Percentiles rank a stretch among this genome's conserved stretches.
Conservation (phyloP, 2,797 vertebrate genomes). For the Danio tinwini region DNA sequence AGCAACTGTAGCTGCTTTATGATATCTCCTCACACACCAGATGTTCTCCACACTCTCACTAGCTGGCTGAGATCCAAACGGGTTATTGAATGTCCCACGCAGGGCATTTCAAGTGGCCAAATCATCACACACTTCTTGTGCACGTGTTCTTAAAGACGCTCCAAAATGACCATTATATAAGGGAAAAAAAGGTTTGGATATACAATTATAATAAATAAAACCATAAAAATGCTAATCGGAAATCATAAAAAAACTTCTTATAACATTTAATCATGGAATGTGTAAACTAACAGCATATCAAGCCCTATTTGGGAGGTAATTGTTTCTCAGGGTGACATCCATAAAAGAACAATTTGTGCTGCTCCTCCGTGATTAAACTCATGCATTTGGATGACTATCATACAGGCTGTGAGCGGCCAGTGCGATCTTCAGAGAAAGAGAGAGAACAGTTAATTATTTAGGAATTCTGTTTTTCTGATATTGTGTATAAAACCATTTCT, state of each 20-base stretch:
- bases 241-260: not conserved
- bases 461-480: not conserved
- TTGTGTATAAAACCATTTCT: not conserved
- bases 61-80: constrained; percentile 27
- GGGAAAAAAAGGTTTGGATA: not conserved
- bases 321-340: constrained; percentile 28
- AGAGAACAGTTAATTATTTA: not conserved
- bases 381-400: constrained; percentile 10
- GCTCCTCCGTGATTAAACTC: constrained; percentile 1
- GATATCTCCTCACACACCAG: constrained; percentile 54
- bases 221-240: not conserved
- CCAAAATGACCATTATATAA: not conserved
- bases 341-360: constrained; percentile 22
- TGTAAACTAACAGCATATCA: constrained; percentile 11
- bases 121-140: not conserved
- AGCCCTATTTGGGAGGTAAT: not conserved
- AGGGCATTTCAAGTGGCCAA: constrained; percentile 3
- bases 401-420: not conserved
- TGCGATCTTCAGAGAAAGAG: not conserved
- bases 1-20: constrained; percentile 51
- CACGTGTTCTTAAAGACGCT: not conserved
- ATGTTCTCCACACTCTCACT: constrained; percentile 34
- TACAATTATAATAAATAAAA: constrained; percentile 2
- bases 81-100: constrained; percentile 42
- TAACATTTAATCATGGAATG: constrained; percentile 2